These are phyloP conservation scores for Ophioderma brevispina DNA, from an alignment of 35 echinoderm and acorn worm species.

Conservation along the genomic window DNA sequence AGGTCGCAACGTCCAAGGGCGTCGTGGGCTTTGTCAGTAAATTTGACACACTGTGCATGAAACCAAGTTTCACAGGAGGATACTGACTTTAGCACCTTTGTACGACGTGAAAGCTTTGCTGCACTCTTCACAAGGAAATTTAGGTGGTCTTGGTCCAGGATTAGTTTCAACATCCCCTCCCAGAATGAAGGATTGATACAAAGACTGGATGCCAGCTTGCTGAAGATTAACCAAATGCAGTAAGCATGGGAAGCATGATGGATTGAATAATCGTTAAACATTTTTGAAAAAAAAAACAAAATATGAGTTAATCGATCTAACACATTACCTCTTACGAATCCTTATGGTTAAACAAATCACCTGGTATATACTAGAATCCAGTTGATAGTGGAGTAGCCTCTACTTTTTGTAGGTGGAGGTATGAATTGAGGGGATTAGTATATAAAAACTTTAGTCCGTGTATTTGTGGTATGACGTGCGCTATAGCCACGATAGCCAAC, in stretches of 20 bases:
- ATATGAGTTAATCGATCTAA: no score
- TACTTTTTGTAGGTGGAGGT: no score
- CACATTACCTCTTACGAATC: no score
- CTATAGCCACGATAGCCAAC: no score
- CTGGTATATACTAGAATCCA: no score
- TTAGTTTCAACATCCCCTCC: slow-evolving; percentile 7
- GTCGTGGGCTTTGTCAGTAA: neutral
- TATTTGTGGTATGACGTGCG: no score
- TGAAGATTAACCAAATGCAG: neutral
- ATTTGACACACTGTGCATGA: neutral
- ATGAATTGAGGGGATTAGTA: no score
- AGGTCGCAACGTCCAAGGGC: slow-evolving; percentile 20
- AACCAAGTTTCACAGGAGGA: slow-evolving; percentile 34
- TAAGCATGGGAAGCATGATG: neutral
- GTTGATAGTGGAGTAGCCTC: no score
- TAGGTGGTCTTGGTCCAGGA: neutral
- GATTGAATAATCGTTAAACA: no score
- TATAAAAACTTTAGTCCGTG: no score
- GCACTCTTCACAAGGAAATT: slow-evolving; percentile 42
- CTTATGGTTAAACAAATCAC: no score
- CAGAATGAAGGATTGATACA: neutral
- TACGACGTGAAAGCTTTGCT: slow-evolving; percentile 25
- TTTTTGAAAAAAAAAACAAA: no score
- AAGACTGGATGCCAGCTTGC: neutral
- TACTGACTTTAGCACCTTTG: slow-evolving; percentile 44